Evolutionary conservation across 1,140 invertebrate genomes (phyloP).

Genomic region (Platyscapa corneri): DNA sequence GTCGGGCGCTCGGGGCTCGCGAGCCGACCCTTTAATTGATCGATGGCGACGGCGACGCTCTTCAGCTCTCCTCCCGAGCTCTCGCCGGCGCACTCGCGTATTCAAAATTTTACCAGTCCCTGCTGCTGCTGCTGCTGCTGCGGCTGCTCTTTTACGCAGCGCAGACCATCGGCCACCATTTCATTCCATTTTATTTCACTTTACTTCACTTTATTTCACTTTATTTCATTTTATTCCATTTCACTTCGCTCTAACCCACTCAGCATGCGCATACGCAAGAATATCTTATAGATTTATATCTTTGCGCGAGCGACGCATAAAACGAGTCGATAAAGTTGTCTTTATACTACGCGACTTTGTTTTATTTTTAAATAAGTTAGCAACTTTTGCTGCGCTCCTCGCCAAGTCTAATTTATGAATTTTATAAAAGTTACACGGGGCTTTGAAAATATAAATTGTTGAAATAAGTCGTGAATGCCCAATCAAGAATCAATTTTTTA

Average conservation of each 20-base stretch:
- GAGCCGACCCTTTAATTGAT: not conserved
- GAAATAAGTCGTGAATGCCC: not conserved
- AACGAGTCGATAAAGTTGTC: not conserved
- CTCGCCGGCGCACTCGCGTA: not conserved
- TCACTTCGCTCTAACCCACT: not conserved
- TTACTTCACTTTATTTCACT: no score
- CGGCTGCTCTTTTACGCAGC: not conserved
- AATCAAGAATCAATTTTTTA: constrained; percentile 29
- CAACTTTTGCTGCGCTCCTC: not conserved
- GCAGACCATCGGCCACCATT: not conserved
- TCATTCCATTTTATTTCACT: no score
- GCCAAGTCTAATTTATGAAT: not conserved
- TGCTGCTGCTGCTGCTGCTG: no score
- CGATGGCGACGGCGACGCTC: not conserved
- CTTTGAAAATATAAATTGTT: not conserved
- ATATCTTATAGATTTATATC: not conserved
- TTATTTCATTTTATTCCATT: no score
- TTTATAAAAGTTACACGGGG: not conserved
- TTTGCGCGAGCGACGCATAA: not conserved
- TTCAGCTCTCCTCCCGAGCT: not conserved
- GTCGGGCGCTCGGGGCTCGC: not conserved
- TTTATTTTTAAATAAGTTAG: not conserved
- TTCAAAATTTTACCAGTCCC: not conserved
- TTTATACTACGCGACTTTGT: not conserved
- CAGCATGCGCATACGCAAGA: not conserved